A percentile compares a stretch with the other conserved stretches of the same genome.
Conservation (phyloP, 2,797 vertebrate species). For the Sorex maritimensis region DNA sequence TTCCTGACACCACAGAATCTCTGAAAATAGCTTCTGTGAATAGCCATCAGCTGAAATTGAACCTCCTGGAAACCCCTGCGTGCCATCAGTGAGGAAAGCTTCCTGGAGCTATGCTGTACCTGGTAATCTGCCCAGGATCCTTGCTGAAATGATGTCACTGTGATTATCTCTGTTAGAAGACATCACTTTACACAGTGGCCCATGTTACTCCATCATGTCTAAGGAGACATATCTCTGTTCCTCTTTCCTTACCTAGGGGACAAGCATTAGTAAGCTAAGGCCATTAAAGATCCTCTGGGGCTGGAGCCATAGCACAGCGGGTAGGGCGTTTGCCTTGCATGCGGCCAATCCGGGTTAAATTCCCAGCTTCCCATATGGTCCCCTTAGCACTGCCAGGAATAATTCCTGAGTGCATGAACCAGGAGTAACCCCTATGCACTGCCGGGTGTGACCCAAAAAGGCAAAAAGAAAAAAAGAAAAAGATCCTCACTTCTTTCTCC, state of each 20-base stretch:
- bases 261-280: not conserved
- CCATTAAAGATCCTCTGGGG: not conserved
- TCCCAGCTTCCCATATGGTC: too few relatives aligned
- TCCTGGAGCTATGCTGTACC: not conserved
- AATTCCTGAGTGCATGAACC: too few relatives aligned
- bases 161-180: not conserved
- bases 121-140: not conserved
- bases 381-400: too few relatives aligned
- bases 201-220: not conserved
- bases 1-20: not conserved
- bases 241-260: not conserved
- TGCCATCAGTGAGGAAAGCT: not conserved
- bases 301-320: too few relatives aligned
- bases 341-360: too few relatives aligned
- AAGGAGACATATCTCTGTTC: not conserved
- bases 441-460: too few relatives aligned
- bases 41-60: not conserved
- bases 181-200: not conserved
- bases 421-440: too few relatives aligned
- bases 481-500: not conserved
- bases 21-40: not conserved
- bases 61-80: not conserved
- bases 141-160: not conserved
- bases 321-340: too few relatives aligned
- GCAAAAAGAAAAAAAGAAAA: not conserved